Evolutionary conservation across 2,888 invertebrate species (phyloP).

Genomic region (Seira musarum): DNA sequence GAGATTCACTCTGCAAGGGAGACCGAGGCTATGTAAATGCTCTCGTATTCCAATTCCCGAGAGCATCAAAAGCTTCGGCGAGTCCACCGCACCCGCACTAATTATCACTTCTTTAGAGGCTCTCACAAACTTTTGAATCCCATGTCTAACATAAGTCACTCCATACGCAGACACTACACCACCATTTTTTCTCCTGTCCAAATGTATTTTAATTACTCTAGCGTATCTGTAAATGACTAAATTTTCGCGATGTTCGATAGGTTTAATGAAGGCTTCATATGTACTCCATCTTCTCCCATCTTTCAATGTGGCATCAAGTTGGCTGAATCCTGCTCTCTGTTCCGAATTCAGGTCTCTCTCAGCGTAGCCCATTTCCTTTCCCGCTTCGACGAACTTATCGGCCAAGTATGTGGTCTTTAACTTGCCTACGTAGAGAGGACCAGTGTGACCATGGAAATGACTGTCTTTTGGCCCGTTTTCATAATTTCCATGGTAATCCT

Average conservation of each 20-base stretch:
- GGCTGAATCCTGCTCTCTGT: constrained; percentile 61
- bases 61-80: constrained; percentile 54
- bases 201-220: constrained; percentile 66
- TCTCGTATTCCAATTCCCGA: constrained; percentile 57
- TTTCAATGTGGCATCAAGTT: constrained; percentile 61
- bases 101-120: not conserved
- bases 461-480: constrained; percentile 32
- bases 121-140: constrained; percentile 57
- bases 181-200: constrained; percentile 59
- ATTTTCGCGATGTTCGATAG: constrained; percentile 54
- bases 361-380: constrained; percentile 59
- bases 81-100: constrained; percentile 46
- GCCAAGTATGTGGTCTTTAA: constrained; percentile 48
- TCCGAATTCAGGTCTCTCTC: constrained; percentile 61
- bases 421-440: constrained; percentile 60
- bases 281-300: constrained; percentile 66
- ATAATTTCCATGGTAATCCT: constrained; percentile 64
- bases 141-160: constrained; percentile 65
- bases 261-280: constrained; percentile 66
- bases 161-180: constrained; percentile 65
- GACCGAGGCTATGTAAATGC: constrained; percentile 15
- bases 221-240: constrained; percentile 66
- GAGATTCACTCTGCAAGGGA: constrained; percentile 42
- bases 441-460: constrained; percentile 26
- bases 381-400: constrained; percentile 60